A percentile compares a stretch with the other conserved stretches of the same genome.
Evolutionary conservation across 2,888 invertebrate genomes (phyloP).

Genomic region (Acanthoscelides obtectus): DNA sequence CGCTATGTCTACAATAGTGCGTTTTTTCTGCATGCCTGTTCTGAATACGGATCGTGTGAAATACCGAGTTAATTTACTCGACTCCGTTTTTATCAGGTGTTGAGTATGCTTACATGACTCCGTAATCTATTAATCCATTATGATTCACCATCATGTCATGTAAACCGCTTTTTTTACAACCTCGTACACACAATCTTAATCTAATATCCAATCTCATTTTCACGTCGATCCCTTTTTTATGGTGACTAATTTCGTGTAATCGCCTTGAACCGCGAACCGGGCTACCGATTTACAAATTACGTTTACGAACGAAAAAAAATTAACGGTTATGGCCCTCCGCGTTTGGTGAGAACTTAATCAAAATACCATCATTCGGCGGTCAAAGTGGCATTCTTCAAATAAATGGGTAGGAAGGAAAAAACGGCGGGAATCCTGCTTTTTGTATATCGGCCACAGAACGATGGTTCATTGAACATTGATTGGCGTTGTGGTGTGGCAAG

Average conservation of each 20-base stretch:
- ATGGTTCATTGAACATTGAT: neutral
- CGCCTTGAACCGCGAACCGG: neutral
- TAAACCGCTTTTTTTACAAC: neutral
- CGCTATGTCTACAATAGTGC: too few species aligned
- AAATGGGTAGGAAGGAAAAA: neutral
- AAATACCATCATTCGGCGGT: conserved; percentile 10
- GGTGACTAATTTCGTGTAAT: neutral
- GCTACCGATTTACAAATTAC: neutral
- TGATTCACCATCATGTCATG: neutral
- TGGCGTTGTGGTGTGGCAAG: neutral
- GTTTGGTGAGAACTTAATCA: conserved; percentile 17
- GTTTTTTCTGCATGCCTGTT: too few species aligned
- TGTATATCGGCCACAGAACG: neutral
- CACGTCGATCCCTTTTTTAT: neutral
- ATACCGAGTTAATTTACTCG: too few species aligned
- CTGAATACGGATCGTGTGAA: too few species aligned
- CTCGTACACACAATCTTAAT: neutral
- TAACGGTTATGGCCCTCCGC: neutral
- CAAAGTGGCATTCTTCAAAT: neutral
- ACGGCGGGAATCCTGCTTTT: neutral
- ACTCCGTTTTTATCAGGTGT: too few species aligned
- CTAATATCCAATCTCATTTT: neutral
- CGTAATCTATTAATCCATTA: too few species aligned
- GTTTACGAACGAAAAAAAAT: neutral
- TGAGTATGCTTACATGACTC: too few species aligned